Evolutionary conservation across 2,113 vertebrate genomes (phyloP).

Genomic region (Petroica traversi): DNA sequence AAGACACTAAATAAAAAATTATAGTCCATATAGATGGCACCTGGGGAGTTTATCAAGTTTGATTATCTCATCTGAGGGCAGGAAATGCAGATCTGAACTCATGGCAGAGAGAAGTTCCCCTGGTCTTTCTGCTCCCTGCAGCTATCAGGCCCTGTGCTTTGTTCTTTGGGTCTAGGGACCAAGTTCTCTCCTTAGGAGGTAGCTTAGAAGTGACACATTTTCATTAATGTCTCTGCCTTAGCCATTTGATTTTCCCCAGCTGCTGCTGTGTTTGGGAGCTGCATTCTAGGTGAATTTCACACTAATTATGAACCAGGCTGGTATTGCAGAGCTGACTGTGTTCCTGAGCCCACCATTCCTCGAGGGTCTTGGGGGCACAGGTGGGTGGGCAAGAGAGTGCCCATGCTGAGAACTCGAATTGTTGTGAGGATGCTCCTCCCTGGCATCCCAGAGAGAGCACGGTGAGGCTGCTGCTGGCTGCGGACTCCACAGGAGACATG

Average conservation of each 20-base stretch:
- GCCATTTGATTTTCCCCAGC: neutral
- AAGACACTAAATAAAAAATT: neutral
- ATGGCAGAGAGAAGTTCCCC: accelerated
- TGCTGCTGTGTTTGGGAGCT: neutral
- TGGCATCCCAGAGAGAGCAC: neutral
- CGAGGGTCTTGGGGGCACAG: neutral
- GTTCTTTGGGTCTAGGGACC: neutral
- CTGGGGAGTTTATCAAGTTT: neutral
- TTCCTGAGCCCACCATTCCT: accelerated
- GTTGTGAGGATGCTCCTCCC: neutral
- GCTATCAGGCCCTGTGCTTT: accelerated
- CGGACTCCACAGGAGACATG: neutral
- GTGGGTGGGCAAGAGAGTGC: neutral
- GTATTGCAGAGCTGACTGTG: neutral
- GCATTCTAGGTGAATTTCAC: neutral
- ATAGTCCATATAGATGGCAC: neutral
- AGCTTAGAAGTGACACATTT: neutral
- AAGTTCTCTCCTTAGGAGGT: neutral
- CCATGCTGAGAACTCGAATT: neutral
- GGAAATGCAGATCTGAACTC: neutral
- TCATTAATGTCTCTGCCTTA: neutral
- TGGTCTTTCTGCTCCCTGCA: neutral
- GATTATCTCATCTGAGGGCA: neutral
- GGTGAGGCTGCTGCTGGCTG: neutral
- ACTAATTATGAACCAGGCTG: neutral